Evolutionary conservation across 2,113 vertebrate genomes (phyloP).

Genomic region (Coregonus clupeaformis): DNA sequence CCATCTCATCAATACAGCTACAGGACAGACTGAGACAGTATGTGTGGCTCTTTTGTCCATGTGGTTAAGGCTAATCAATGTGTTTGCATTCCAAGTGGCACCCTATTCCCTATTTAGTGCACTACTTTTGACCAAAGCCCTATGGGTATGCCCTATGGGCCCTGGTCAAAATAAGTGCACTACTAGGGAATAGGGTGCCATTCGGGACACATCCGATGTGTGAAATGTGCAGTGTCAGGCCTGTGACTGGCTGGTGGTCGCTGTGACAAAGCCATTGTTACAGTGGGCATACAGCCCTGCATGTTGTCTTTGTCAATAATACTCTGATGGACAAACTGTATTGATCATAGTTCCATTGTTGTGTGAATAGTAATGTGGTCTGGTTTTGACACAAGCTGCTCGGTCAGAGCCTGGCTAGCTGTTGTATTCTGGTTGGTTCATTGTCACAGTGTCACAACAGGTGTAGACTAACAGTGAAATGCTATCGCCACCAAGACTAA

Average conservation of each 20-base stretch:
- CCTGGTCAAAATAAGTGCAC: no score
- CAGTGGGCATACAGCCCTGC: neutral
- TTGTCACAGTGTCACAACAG: no score
- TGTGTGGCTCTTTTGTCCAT: neutral
- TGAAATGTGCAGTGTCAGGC: no score
- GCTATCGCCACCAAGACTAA: neutral
- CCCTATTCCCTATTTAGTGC: no score
- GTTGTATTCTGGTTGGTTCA: no score
- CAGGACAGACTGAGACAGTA: neutral
- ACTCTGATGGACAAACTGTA: slow-evolving; percentile 5
- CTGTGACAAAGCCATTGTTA: neutral
- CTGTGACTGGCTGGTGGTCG: neutral
- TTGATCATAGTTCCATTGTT: neutral
- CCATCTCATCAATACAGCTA: neutral
- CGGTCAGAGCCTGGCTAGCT: neutral
- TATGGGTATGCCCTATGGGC: no score
- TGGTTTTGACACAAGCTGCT: neutral
- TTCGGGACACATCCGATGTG: no score
- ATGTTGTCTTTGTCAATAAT: neutral
- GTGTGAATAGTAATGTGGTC: neutral
- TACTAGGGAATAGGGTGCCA: no score
- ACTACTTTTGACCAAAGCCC: no score
- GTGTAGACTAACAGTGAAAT: no score
- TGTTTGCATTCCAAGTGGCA: no score
- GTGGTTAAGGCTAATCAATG: neutral